phyloP scores from a whole-genome alignment of 2,113 vertebrate genomes.

The Myotis brandtii region DNA sequence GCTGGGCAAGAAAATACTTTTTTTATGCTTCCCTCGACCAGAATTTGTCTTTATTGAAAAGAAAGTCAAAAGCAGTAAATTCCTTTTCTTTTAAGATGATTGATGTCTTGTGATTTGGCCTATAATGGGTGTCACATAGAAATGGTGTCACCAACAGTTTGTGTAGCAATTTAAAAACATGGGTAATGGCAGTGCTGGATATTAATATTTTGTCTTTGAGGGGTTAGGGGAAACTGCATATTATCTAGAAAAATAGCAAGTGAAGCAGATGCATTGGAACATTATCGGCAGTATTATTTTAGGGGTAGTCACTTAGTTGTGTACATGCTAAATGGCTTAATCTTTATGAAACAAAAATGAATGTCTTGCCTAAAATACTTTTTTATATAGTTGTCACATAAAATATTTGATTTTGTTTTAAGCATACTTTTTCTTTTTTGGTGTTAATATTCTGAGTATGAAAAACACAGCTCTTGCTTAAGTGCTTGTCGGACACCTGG shows the following conservation, averaged over 20 bases:
- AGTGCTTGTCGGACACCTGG: not conserved
- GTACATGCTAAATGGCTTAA: not conserved
- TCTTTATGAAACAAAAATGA: slow-evolving; percentile 31
- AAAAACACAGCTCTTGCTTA: not conserved
- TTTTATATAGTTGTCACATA: not conserved
- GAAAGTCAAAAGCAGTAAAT: slow-evolving; percentile 23
- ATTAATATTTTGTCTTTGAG: not conserved
- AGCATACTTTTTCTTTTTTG: not conserved
- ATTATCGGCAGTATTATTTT: not conserved
- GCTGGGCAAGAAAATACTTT: too few species aligned
- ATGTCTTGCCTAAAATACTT: not conserved
- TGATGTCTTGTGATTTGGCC: not conserved
- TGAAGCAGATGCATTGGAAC: not conserved
- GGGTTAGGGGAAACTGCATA: not conserved
- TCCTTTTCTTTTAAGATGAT: not conserved
- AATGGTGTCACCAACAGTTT: not conserved
- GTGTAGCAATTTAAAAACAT: slow-evolving; percentile 52
- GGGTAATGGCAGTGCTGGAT: not conserved
- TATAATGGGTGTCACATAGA: slow-evolving; percentile 1
- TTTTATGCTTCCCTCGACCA: not conserved
- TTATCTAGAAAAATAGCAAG: slow-evolving; percentile 49
- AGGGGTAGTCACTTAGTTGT: slow-evolving; percentile 31
- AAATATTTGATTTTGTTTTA: not conserved
- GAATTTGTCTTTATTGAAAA: slow-evolving; percentile 55
- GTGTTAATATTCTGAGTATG: not conserved